These are phyloP conservation scores for Aelia acuminata DNA, from an alignment of 2,888 invertebrate species.

Conservation along the genomic window DNA sequence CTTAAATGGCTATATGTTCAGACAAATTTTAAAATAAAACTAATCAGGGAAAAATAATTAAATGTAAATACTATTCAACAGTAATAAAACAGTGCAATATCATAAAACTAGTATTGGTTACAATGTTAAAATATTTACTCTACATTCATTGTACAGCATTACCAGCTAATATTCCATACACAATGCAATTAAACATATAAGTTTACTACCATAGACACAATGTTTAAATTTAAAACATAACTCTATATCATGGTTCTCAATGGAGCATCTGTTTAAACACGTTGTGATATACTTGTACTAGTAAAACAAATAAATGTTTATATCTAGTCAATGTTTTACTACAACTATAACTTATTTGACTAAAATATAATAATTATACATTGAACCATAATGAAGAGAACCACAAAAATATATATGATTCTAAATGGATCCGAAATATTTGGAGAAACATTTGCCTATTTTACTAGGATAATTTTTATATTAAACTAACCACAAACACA, in stretches of 20 bases:
- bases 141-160: neutral
- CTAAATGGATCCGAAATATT: neutral
- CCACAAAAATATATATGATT: neutral
- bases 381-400: neutral
- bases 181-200: neutral
- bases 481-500: neutral
- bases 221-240: neutral
- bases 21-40: neutral
- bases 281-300: neutral
- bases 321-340: neutral
- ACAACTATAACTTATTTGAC: neutral
- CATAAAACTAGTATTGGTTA: neutral
- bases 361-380: neutral
- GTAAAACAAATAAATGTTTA: neutral
- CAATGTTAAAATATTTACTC: neutral
- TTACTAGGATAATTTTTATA: neutral
- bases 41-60: neutral
- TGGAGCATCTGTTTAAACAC: neutral
- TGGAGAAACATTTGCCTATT: neutral
- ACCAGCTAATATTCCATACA: neutral
- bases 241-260: neutral
- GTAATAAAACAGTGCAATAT: neutral
- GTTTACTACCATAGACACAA: neutral
- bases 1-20: slow-evolving; percentile 26
- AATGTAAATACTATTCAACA: neutral